Evolutionary conservation across 1,140 invertebrate species (phyloP), one percentile per base, ranked within the genome.

Genomic region (Drosophila prosaltans): DNA sequence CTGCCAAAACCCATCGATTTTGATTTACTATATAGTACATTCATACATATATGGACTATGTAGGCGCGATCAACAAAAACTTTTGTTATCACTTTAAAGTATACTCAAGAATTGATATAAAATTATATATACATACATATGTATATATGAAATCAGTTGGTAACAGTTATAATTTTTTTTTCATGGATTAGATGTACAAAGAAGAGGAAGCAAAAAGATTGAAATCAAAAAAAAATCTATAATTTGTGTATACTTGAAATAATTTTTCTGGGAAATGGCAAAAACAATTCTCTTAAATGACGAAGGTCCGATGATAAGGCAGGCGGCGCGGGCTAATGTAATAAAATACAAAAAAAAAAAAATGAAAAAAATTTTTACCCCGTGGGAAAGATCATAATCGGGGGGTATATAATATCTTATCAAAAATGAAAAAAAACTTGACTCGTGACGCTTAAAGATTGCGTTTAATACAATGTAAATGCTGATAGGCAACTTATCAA

Each of bases 351-450:
- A 16, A 16, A 16, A 16, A 16, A 16, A 16, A 16, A 16, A 16
- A 16, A 16, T 16, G 16, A 16, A 16, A 16, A 16, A 16, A 16
- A 16, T 16, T 16, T 65, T 32, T 10, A 58, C 30, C 32, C 63
- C 45, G 62, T 74, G 68, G 72, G 62, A 71, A 71, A 65, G n/a
- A 55, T 30, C 65, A 61, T 45, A 54, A 16, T 45, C 45, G 21
- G 21, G 8, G 6, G 32, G 32, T 36, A 36, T 45, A 60, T 30
- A 41, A 41, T 43, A 51, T 64, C 54, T 73, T 69, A 73, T 69
- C 51, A 63, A 36, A 36, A 36, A 36, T 4, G 24, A 6, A 21
- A 3, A 36, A 58, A 58, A 36, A 39, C 45, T 51, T 51, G 3
- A 45, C 43, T 65, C 55, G 55, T 28, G 60, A 54, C 24, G 32